A percentile compares a stretch with the other conserved stretches of the same genome.
These are phyloP conservation scores for Chamaea fasciata DNA, from an alignment of 2,113 vertebrate species.

Conservation along the genomic window DNA sequence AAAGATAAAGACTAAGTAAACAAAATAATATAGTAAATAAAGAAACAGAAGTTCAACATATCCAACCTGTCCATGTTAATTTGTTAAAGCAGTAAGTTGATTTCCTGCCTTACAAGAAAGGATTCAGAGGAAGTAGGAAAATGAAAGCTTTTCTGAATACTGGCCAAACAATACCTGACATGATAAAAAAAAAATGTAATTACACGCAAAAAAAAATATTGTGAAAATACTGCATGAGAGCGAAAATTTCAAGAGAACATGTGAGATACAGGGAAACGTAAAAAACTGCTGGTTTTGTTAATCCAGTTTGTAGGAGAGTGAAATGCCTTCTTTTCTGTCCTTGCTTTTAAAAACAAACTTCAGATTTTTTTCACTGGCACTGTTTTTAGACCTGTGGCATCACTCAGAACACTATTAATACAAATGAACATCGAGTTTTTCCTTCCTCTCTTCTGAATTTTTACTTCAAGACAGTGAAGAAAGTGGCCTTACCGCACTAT, in stretches of 20 bases:
- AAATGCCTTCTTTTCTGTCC: background rate
- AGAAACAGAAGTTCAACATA: background rate
- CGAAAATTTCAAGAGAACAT: background rate
- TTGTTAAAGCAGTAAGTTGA: background rate
- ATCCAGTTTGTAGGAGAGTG: background rate
- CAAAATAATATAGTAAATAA: conserved; percentile 9
- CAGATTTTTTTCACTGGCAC: background rate
- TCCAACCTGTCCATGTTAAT: background rate
- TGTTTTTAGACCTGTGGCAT: background rate
- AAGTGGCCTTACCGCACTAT: fast-evolving
- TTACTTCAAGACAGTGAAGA: background rate
- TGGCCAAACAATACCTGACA: background rate
- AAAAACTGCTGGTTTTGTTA: background rate
- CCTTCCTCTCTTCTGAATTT: background rate
- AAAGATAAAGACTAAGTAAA: background rate
- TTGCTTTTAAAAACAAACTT: background rate
- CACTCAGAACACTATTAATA: background rate
- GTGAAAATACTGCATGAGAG: background rate
- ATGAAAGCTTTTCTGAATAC: background rate
- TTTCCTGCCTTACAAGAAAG: background rate
- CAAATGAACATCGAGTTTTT: background rate
- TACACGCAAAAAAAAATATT: background rate
- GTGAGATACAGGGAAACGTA: background rate
- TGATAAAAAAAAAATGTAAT: background rate
- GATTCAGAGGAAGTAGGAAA: background rate